Evolutionary conservation across 2,797 vertebrate genomes (phyloP).

Genomic region (Phrynocephalus vlangalii): DNA sequence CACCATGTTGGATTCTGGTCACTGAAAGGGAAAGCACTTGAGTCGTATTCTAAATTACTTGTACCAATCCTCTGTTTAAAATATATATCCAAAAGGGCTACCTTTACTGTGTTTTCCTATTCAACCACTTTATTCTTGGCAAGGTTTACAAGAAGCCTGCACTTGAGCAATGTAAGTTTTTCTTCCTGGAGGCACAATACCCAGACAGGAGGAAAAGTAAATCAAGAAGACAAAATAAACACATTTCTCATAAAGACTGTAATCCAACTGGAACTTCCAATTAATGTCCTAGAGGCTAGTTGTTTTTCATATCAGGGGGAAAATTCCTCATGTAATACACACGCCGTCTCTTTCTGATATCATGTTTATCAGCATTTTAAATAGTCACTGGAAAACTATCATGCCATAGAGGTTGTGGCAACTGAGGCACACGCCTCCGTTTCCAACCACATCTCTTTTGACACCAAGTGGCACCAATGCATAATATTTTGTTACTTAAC

Average conservation of each 20-base stretch:
- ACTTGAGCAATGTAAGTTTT: slow-evolving; percentile 76
- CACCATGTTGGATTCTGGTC: not conserved
- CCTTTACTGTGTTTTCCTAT: slow-evolving; percentile 72
- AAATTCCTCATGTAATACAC: slow-evolving; percentile 45
- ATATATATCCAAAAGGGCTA: slow-evolving; percentile 53
- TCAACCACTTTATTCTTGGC: slow-evolving; percentile 80
- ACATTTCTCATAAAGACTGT: slow-evolving; percentile 72
- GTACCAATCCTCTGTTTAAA: not conserved
- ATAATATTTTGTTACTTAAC: not conserved
- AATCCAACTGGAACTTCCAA: slow-evolving; percentile 74
- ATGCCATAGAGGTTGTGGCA: not conserved
- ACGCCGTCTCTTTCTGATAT: not conserved
- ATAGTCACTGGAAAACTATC: slow-evolving; percentile 19
- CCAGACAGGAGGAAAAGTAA: slow-evolving; percentile 81
- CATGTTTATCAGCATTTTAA: not conserved
- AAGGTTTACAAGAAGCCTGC: slow-evolving; percentile 70
- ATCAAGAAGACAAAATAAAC: slow-evolving; percentile 85
- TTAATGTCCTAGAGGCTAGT: slow-evolving; percentile 63
- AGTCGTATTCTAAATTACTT: slow-evolving; percentile 47
- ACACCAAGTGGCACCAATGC: slow-evolving; percentile 7
- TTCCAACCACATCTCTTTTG: not conserved
- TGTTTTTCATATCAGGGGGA: slow-evolving; percentile 58
- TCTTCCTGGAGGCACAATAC: slow-evolving; percentile 82
- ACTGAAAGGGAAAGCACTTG: slow-evolving; percentile 49
- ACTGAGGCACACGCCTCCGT: slow-evolving; percentile 28